Evolutionary conservation across 2,113 vertebrate species (phyloP).

Genomic region (Gobius niger): DNA sequence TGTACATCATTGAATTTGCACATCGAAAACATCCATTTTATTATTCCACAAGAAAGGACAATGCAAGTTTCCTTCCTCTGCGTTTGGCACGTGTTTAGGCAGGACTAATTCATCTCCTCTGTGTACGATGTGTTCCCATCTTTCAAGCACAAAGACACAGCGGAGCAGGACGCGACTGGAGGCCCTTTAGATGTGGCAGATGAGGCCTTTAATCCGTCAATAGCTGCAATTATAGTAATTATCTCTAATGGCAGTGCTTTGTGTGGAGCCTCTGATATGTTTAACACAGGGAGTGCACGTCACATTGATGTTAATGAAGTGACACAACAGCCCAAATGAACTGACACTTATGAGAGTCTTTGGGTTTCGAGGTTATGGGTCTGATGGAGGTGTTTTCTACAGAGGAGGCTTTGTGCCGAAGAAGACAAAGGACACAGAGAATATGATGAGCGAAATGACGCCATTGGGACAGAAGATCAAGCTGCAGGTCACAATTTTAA

Average conservation of each 20-base stretch:
- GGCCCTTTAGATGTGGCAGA: conserved; percentile 72
- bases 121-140: background rate
- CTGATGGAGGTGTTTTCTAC: background rate
- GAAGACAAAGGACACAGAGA: background rate
- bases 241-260: conserved; percentile 75
- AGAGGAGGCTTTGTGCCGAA: background rate
- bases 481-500: no score
- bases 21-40: no score
- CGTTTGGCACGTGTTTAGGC: no score
- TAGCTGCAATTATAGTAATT: conserved; percentile 82
- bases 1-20: no score
- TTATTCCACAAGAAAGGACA: no score
- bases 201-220: conserved; percentile 81
- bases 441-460: background rate
- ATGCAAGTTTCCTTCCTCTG: no score
- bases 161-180: conserved; percentile 51
- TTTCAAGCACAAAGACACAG: conserved; percentile 25
- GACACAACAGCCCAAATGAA: background rate
- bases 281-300: conserved; percentile 52
- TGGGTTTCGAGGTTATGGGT: background rate
- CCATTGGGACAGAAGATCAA: background rate
- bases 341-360: background rate
- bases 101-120: background rate
- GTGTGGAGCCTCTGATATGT: conserved; percentile 71
- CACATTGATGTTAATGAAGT: background rate